These are phyloP conservation scores for Eptatretus atami DNA, from an alignment of 2,797 vertebrate genomes.

Conservation along the genomic window DNA sequence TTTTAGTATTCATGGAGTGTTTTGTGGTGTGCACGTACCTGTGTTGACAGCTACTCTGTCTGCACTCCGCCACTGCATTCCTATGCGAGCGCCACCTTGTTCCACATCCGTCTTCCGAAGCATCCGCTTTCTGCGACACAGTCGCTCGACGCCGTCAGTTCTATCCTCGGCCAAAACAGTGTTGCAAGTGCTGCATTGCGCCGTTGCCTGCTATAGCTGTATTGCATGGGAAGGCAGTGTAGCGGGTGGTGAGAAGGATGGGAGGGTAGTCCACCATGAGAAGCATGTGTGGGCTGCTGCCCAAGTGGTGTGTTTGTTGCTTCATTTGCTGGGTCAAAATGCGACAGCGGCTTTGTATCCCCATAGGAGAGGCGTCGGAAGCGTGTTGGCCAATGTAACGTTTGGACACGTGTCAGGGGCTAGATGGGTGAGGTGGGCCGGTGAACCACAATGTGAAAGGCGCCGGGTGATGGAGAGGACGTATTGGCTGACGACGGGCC, in stretches of 20 bases:
- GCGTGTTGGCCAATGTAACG: neutral
- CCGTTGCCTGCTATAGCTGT: neutral
- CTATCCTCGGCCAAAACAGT: no score
- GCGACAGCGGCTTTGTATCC: constrained; percentile 1
- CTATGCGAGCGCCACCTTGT: neutral
- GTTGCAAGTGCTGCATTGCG: neutral
- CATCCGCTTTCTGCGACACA: neutral
- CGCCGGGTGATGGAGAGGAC: no score
- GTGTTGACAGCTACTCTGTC: neutral
- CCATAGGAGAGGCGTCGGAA: neutral
- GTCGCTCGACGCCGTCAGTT: no score
- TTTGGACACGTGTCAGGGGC: neutral
- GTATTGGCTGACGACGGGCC: no score
- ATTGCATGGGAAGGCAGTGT: neutral
- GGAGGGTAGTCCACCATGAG: neutral
- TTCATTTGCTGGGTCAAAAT: neutral
- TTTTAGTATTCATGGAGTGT: no score
- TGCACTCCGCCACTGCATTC: neutral
- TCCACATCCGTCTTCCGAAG: neutral
- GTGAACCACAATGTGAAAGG: no score
- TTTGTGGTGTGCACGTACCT: neutral
- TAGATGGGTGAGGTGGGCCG: no score
- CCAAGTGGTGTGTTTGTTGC: neutral
- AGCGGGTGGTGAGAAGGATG: neutral
- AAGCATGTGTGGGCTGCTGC: neutral